A percentile compares a stretch with the other conserved stretches of the same genome.
Conservation (phyloP, 2,888 invertebrate genomes). For the Torymus texanus region DNA sequence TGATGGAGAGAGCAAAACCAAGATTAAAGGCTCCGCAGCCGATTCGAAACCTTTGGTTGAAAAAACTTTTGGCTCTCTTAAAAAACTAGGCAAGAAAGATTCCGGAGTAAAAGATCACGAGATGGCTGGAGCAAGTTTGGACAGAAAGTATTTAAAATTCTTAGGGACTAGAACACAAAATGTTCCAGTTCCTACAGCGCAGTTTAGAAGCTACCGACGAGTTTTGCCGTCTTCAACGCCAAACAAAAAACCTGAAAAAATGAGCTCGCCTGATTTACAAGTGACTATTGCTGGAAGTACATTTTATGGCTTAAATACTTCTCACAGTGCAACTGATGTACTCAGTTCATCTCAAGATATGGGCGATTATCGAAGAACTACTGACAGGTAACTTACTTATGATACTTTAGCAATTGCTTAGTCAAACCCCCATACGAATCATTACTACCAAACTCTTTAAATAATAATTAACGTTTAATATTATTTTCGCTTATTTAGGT, state of each 20-base stretch:
- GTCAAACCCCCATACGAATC: no score
- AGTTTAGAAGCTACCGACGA: conserved; percentile 85
- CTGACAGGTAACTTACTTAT: conserved; percentile 65
- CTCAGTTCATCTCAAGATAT: conserved; percentile 68
- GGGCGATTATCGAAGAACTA: conserved; percentile 70
- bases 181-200: conserved; percentile 86
- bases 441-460: background rate
- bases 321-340: conserved; percentile 69
- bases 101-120: conserved; percentile 73
- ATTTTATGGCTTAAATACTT: conserved; percentile 69
- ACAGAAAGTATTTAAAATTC: conserved; percentile 82
- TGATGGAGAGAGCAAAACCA: conserved; percentile 70
- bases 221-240: conserved; percentile 76
- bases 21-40: conserved; percentile 71
- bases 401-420: no score
- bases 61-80: conserved; percentile 82
- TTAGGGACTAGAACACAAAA: conserved; percentile 78
- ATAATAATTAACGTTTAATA: conserved; percentile 33
- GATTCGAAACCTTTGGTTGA: conserved; percentile 68
- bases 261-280: conserved; percentile 68
- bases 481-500: conserved; percentile 51
- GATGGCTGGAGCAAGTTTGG: conserved; percentile 81
- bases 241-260: conserved; percentile 67
- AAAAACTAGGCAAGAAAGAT: conserved; percentile 78
- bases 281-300: conserved; percentile 72